These are phyloP conservation scores for Pachyseris speciosa DNA, from an alignment of 64 coral and sea anemone species.

Conservation along the genomic window DNA sequence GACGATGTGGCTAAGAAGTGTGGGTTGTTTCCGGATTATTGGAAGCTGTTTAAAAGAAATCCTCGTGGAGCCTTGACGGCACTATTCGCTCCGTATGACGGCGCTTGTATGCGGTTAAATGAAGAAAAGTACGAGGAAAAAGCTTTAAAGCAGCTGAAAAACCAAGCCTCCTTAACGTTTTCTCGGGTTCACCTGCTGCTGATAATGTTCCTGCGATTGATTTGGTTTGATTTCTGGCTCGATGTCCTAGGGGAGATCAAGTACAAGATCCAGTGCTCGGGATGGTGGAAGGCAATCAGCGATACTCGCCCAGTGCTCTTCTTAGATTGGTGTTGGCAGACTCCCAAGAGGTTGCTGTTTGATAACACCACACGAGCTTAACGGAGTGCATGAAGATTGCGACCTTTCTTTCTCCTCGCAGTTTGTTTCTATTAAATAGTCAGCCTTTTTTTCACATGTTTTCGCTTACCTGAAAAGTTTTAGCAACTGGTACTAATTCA, in stretches of 20 bases:
- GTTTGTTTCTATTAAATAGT: neutral
- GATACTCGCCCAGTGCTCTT: conserved; percentile 34
- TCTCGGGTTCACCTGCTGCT: conserved; percentile 61
- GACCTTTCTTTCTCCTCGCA: neutral
- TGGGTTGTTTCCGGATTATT: conserved; percentile 52
- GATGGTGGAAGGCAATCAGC: conserved; percentile 72
- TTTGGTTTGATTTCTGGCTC: conserved; percentile 90
- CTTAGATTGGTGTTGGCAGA: conserved; percentile 81
- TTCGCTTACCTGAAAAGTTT: too few species aligned
- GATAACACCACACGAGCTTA: conserved; percentile 77
- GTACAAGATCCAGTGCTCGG: conserved; percentile 69
- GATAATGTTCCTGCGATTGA: conserved; percentile 62
- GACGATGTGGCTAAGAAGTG: conserved; percentile 65
- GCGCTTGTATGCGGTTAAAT: conserved; percentile 45
- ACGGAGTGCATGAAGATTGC: too few species aligned
- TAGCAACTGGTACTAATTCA: too few species aligned
- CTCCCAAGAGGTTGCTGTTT: conserved; percentile 91
- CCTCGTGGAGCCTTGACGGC: conserved; percentile 64
- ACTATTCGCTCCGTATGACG: conserved; percentile 54
- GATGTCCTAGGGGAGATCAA: conserved; percentile 58
- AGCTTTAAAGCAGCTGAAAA: conserved; percentile 40
- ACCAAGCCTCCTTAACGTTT: conserved; percentile 23
- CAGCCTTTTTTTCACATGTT: neutral
- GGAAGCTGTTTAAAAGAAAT: conserved; percentile 63
- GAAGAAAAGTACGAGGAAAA: conserved; percentile 37